Evolutionary conservation across 2,797 vertebrate species (phyloP).

Genomic region (Meriones psammophilus): DNA sequence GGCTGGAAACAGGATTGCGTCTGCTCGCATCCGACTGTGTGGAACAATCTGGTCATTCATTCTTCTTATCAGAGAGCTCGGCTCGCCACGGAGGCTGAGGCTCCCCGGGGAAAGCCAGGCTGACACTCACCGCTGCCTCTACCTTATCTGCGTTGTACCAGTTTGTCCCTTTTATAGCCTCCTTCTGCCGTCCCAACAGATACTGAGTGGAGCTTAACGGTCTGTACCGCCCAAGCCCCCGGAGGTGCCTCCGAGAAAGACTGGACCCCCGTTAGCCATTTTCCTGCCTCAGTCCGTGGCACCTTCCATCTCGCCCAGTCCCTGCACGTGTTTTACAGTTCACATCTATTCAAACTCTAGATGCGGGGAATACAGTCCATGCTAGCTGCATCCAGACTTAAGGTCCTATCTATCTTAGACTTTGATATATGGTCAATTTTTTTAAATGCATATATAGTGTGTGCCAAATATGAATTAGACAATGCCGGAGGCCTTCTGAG

Average conservation of each 20-base stretch:
- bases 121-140: slow-evolving; percentile 64
- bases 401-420: background rate
- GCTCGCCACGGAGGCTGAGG: slow-evolving; percentile 37
- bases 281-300: background rate
- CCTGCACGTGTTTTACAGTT: slow-evolving; percentile 14
- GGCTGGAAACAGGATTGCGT: slow-evolving; percentile 49
- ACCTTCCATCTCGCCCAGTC: background rate
- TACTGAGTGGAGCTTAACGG: slow-evolving; percentile 61
- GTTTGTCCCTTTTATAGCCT: slow-evolving; percentile 70
- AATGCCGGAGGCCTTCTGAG: background rate
- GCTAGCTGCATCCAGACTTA: background rate
- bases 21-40: slow-evolving; percentile 6
- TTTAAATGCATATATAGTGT: slow-evolving; percentile 8
- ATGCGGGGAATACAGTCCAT: background rate
- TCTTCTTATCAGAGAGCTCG: slow-evolving; percentile 76
- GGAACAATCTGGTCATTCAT: slow-evolving; percentile 72
- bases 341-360: background rate
- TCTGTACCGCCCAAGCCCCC: slow-evolving; percentile 65
- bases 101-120: slow-evolving; percentile 73
- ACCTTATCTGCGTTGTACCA: slow-evolving; percentile 78
- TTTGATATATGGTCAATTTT: slow-evolving; percentile 27
- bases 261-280: background rate
- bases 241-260: slow-evolving; percentile 61
- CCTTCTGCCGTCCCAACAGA: slow-evolving; percentile 70
- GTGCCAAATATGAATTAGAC: background rate